Percentiles rank a stretch among this genome's conserved stretches.
Evolutionary conservation across 2,113 vertebrate species (phyloP).

Genomic region (Manacus vitellinus): DNA sequence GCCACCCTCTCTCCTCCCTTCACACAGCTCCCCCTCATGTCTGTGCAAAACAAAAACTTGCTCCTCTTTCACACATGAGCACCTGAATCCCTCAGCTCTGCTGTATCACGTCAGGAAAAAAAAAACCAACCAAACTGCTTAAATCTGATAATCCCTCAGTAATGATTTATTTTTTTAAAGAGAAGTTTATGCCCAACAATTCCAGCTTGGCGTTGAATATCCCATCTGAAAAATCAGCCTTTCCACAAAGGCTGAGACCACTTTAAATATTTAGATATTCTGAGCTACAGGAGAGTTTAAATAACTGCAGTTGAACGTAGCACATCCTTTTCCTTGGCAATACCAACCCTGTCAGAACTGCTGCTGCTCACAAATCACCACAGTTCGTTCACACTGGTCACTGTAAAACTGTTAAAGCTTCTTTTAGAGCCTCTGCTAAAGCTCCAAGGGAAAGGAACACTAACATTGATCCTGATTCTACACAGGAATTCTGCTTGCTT

Average conservation of each 20-base stretch:
- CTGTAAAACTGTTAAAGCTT: not conserved
- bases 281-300: not conserved
- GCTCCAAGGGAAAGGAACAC: not conserved
- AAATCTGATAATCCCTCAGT: not conserved
- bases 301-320: not conserved
- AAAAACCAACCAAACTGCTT: not conserved
- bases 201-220: not conserved
- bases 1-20: not conserved
- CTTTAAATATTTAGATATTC: not conserved
- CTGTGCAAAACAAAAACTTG: not conserved
- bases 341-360: not conserved
- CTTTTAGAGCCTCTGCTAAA: not conserved
- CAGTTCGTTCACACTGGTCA: not conserved
- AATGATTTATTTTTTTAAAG: not conserved
- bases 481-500: not conserved
- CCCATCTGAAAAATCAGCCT: not conserved
- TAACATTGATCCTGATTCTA: not conserved
- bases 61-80: not conserved
- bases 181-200: not conserved
- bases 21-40: conserved; percentile 39
- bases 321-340: not conserved
- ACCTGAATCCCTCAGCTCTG: not conserved
- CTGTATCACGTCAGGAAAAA: rapidly evolving
- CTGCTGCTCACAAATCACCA: not conserved
- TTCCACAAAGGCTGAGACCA: not conserved